Percentiles rank a stretch among this genome's conserved stretches.
These are phyloP conservation scores for Triplophysa siluroides DNA, from an alignment of 2,113 vertebrate species.

Conservation along the genomic window DNA sequence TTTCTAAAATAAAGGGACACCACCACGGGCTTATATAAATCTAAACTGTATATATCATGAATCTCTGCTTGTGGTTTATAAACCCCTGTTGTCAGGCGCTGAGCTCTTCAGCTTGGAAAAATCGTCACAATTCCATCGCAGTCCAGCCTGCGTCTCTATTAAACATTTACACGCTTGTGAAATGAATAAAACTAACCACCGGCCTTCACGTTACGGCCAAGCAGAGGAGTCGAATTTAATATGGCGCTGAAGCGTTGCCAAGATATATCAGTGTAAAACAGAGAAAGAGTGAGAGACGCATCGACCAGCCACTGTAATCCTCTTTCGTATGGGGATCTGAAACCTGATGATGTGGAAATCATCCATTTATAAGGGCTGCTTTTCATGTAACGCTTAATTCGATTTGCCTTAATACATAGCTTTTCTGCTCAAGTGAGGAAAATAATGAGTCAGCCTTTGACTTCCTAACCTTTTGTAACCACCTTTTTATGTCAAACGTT, in stretches of 20 bases:
- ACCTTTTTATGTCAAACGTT: slow-evolving; percentile 18
- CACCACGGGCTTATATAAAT: slow-evolving; percentile 20
- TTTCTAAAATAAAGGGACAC: background rate
- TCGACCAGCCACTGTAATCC: slow-evolving; percentile 35
- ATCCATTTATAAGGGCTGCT: slow-evolving; percentile 40
- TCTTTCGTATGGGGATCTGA: slow-evolving; percentile 29
- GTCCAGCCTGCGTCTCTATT: slow-evolving; percentile 64
- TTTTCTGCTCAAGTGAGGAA: slow-evolving; percentile 26
- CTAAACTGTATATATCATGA: background rate
- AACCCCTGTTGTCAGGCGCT: slow-evolving; percentile 60
- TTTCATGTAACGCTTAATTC: slow-evolving; percentile 29
- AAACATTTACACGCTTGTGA: slow-evolving; percentile 77
- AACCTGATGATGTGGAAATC: slow-evolving; percentile 30
- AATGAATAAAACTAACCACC: slow-evolving; percentile 71
- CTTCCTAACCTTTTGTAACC: background rate
- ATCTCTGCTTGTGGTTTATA: slow-evolving; percentile 46
- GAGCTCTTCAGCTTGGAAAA: slow-evolving; percentile 56
- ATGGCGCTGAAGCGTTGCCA: slow-evolving; percentile 67
- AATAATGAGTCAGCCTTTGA: slow-evolving; percentile 11
- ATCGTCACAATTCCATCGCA: slow-evolving; percentile 66
- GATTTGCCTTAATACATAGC: slow-evolving; percentile 36
- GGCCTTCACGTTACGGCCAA: slow-evolving; percentile 59
- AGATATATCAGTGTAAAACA: slow-evolving; percentile 58
- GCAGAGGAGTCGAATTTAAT: slow-evolving; percentile 72
- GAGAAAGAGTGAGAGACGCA: slow-evolving; percentile 46